Conservation (phyloP, 2,797 vertebrate species). For the Scarus forsteni region DNA sequence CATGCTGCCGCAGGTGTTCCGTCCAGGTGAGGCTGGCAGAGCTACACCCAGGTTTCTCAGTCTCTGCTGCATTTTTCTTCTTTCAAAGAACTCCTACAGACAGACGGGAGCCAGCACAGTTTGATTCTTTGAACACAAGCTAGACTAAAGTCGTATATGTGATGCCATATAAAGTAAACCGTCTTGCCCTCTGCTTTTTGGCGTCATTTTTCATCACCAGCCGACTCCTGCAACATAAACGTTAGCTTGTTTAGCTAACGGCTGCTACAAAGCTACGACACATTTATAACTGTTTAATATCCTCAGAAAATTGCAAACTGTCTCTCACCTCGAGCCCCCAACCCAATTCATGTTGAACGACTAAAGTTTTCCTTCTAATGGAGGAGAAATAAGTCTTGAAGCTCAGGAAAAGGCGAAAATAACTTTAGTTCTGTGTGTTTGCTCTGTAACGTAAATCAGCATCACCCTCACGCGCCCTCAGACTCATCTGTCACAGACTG, state of each 20-base stretch:
- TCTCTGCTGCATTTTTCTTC: conserved; percentile 78
- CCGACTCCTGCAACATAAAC: conserved; percentile 71
- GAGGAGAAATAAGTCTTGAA: neutral
- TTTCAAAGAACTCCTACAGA: conserved; percentile 84
- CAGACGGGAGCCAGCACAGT: fast-evolving
- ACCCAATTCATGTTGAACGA: conserved; percentile 84
- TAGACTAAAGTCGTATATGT: fast-evolving
- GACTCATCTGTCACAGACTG: too few relatives aligned
- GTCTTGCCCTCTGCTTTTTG: conserved; percentile 80
- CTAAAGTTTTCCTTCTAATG: neutral
- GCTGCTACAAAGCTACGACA: too few relatives aligned
- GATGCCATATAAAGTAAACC: fast-evolving
- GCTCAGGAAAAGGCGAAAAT: too few relatives aligned
- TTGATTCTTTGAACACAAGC: fast-evolving
- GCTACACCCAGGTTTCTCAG: conserved; percentile 46
- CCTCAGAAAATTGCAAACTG: fast-evolving
- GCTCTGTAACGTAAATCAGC: too few relatives aligned
- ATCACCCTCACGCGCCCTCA: too few relatives aligned
- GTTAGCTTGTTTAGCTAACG: neutral
- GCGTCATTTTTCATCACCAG: conserved; percentile 74
- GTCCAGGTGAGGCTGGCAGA: conserved; percentile 52
- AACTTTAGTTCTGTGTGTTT: too few relatives aligned
- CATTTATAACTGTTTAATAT: too few relatives aligned
- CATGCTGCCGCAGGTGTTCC: conserved; percentile 82
- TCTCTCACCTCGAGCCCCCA: conserved; percentile 82